phyloP scores from a whole-genome alignment of 2,113 vertebrate genomes.

The Spea multiplicata region DNA sequence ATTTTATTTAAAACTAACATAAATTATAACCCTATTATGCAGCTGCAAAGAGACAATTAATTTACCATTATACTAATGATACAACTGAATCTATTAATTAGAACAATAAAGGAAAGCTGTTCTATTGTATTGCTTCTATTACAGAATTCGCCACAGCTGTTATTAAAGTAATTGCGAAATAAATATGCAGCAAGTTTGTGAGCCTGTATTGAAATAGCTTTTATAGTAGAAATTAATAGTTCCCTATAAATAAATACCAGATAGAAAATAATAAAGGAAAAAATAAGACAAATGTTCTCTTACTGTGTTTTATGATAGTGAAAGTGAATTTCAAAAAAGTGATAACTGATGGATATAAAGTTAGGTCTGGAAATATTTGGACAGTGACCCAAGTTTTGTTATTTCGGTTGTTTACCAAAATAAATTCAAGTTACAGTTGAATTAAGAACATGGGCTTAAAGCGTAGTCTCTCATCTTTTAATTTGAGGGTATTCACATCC shows the following conservation, averaged over 20 bases:
- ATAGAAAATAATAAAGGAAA: too few relatives aligned
- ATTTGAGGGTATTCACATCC: too few relatives aligned
- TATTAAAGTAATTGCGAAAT: neutral
- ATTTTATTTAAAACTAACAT: neutral
- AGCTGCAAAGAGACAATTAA: neutral
- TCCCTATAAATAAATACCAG: neutral
- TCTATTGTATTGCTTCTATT: slow-evolving; percentile 1
- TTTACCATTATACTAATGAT: slow-evolving; percentile 5
- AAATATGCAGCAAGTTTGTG: neutral
- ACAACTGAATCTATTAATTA: slow-evolving; percentile 14
- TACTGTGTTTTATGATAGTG: too few relatives aligned
- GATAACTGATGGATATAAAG: too few relatives aligned
- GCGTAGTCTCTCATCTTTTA: too few relatives aligned
- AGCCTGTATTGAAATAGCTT: neutral
- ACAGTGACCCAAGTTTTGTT: too few relatives aligned
- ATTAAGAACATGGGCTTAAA: too few relatives aligned
- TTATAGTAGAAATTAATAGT: neutral
- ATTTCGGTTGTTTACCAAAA: too few relatives aligned
- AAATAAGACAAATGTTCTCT: too few relatives aligned
- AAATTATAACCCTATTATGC: neutral
- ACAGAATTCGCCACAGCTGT: neutral
- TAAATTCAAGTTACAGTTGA: too few relatives aligned
- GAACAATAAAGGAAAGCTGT: neutral
- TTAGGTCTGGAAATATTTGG: too few relatives aligned
- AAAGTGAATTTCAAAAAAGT: too few relatives aligned